These are phyloP conservation scores for Ladona fulva DNA, from an alignment of 1,140 invertebrate species.

Conservation along the genomic window DNA sequence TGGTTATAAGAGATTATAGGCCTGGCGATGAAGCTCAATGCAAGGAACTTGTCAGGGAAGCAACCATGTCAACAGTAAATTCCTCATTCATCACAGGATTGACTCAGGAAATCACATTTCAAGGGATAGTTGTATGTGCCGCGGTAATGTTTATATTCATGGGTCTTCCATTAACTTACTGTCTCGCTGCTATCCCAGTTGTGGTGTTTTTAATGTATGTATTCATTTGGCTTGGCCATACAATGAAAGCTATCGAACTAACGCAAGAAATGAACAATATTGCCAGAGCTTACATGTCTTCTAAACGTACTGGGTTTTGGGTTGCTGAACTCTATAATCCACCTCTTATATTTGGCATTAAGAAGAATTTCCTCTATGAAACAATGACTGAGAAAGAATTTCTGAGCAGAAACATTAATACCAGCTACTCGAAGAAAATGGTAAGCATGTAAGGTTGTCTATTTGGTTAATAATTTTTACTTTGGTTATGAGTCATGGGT, in stretches of 20 bases:
- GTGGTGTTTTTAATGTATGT: slow-evolving; percentile 38
- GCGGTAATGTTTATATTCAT: slow-evolving; percentile 45
- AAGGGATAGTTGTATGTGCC: slow-evolving; percentile 39
- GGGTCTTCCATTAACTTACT: slow-evolving; percentile 41
- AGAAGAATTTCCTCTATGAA: background rate
- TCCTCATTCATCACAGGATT: slow-evolving; percentile 37
- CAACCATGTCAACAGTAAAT: slow-evolving; percentile 38
- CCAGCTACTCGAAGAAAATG: background rate
- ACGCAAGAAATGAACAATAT: slow-evolving; percentile 34
- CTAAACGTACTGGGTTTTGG: slow-evolving; percentile 41
- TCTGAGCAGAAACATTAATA: background rate
- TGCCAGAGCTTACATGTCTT: slow-evolving; percentile 37
- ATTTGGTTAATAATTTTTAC: no score
- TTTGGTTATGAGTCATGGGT: no score
- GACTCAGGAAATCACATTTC: slow-evolving; percentile 41
- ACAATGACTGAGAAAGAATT: background rate
- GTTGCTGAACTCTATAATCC: slow-evolving; percentile 41
- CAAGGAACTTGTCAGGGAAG: slow-evolving; percentile 35
- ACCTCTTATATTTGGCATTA: background rate
- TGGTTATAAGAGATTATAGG: slow-evolving; percentile 38
- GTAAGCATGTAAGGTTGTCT: background rate
- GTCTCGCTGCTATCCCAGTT: slow-evolving; percentile 37
- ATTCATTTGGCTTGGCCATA: slow-evolving; percentile 36
- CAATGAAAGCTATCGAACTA: slow-evolving; percentile 36
- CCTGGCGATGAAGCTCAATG: slow-evolving; percentile 39